These are phyloP conservation scores for Catharus minimus DNA, from an alignment of 2,113 vertebrate species.

Conservation along the genomic window DNA sequence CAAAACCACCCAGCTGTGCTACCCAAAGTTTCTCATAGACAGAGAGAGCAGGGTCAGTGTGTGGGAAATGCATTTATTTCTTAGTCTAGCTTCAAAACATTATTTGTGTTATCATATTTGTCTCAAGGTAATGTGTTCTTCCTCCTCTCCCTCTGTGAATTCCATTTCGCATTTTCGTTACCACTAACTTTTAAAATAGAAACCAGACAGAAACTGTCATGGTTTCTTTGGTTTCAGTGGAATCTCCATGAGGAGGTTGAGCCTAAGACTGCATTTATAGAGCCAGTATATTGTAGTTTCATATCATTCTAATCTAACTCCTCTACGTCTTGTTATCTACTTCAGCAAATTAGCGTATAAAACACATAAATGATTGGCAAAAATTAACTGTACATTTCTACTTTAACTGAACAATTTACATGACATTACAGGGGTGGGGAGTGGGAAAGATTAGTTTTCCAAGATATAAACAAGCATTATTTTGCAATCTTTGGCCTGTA, in stretches of 20 bases:
- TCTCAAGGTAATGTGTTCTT: background rate
- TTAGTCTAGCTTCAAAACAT: background rate
- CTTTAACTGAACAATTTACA: conserved; percentile 53
- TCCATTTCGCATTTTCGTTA: background rate
- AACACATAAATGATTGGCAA: conserved; percentile 18
- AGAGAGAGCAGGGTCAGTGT: background rate
- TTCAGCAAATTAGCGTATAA: conserved; percentile 22
- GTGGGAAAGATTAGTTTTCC: background rate
- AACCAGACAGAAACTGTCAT: background rate
- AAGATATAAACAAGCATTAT: conserved; percentile 56
- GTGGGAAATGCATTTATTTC: background rate
- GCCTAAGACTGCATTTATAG: background rate
- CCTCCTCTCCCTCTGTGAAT: background rate
- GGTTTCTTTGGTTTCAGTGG: background rate
- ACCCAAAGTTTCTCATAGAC: background rate
- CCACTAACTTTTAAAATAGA: background rate
- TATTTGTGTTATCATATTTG: background rate
- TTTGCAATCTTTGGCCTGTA: conserved; percentile 77
- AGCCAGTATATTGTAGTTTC: background rate
- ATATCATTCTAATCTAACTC: conserved; percentile 17
- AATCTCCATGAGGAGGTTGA: background rate
- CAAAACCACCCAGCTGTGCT: background rate
- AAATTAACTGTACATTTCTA: conserved; percentile 55
- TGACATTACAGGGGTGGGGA: background rate
- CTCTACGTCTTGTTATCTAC: background rate